Evolutionary conservation across 1,140 invertebrate genomes (phyloP), one percentile per base, ranked within the genome.

Genomic region (Amyelois transitella): DNA sequence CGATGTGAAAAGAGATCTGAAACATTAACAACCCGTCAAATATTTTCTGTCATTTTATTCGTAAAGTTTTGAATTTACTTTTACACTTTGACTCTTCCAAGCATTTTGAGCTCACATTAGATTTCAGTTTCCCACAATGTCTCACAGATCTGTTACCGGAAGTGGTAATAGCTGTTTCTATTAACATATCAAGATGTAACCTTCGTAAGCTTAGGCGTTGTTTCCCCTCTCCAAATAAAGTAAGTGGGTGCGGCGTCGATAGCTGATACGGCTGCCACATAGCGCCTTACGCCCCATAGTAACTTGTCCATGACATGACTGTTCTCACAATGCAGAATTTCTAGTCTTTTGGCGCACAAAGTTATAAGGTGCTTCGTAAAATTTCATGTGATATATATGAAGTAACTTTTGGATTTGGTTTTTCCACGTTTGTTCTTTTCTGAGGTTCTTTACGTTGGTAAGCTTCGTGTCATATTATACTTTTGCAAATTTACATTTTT

Each of bases 341-440:
- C 84, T 88, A 88, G 84, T 88, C 84, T 81, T 77, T 77, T 80
- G 67, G 72, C 81, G 82, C 84, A 88, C 79, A 88, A 88, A 73
- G 67, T 64, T 69, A 69, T 72, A 83, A 77, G 81, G 79, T 86
- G 78, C 83, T 68, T 75, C 74, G 71, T 77, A 73, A 76, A 72
- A 60, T 66, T 80, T 73, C 75, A 71, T 81, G 80, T 80, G 78
- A 81, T 83, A 77, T 70, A 66, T 74, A 65, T 72, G 72, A 62
- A 76, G 62, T 74, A 62, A 72, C 45, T 21, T 48, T 20, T 77
- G 71, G 66, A 66, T 61, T 73, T 75, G 67, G 61, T 66, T n/a
- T n/a, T 66, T 72, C 74, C 57, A 61, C 66, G 60, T 60, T 75
- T 72, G 66, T 72, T 63, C 63, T 66, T 66, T 6, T 63, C 62